Conservation (phyloP, 2,113 vertebrate genomes). For the Seriola rivoliana region DNA sequence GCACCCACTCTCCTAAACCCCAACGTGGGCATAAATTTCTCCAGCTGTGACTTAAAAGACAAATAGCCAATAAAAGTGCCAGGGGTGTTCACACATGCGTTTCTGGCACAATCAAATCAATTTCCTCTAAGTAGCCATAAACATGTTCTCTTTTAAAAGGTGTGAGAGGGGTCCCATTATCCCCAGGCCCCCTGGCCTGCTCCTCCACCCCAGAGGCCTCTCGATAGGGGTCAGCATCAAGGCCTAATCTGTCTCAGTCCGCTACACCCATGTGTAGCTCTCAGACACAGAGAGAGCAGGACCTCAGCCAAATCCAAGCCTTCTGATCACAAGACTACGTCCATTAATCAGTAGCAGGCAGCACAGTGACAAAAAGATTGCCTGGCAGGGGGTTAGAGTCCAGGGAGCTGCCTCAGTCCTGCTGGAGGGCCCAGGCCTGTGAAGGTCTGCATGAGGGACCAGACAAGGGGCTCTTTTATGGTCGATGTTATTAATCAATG, state of each 20-base stretch:
- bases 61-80: slow-evolving; percentile 97
- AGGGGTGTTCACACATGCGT: slow-evolving; percentile 91
- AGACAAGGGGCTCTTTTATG: slow-evolving; percentile 39
- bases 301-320: slow-evolving; percentile 62
- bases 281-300: slow-evolving; percentile 76
- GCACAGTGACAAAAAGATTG: slow-evolving; percentile 84
- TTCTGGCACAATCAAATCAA: slow-evolving; percentile 98
- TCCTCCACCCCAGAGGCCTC: slow-evolving; percentile 88
- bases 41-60: slow-evolving; percentile 86
- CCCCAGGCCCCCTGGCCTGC: slow-evolving; percentile 81
- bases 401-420: slow-evolving; percentile 50
- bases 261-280: slow-evolving; percentile 77
- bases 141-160: slow-evolving; percentile 98
- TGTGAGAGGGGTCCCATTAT: slow-evolving; percentile 91
- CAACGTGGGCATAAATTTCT: slow-evolving; percentile 81
- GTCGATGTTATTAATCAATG: slow-evolving; percentile 45
- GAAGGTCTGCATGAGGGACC: slow-evolving; percentile 23
- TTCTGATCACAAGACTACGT: slow-evolving; percentile 83
- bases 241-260: slow-evolving; percentile 89
- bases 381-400: slow-evolving; percentile 71
- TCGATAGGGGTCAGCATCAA: slow-evolving; percentile 87
- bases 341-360: slow-evolving; percentile 92
- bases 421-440: slow-evolving; percentile 62
- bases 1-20: slow-evolving; percentile 73
- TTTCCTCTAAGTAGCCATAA: slow-evolving; percentile 99